These are phyloP conservation scores for Megalops cyprinoides DNA, from an alignment of 2,797 vertebrate species.

Conservation along the genomic window DNA sequence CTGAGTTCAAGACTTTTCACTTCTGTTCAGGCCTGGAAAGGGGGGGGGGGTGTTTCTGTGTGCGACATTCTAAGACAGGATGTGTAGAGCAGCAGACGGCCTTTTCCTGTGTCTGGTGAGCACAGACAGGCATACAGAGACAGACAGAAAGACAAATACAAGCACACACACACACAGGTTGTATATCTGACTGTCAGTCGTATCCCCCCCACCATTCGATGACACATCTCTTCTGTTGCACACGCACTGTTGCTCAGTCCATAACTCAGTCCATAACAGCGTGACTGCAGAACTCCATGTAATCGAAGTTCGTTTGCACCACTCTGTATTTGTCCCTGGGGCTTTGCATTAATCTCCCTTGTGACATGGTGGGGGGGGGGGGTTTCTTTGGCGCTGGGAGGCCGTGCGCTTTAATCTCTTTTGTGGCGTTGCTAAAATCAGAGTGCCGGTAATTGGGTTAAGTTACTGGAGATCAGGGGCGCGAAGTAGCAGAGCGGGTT, in stretches of 20 bases:
- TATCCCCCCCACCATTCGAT: too few species aligned
- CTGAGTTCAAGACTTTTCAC: background rate
- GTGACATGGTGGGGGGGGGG: too few species aligned
- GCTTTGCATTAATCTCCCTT: too few species aligned
- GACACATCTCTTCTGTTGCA: too few species aligned
- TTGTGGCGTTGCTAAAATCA: slow-evolving; percentile 51
- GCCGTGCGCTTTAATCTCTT: slow-evolving; percentile 34
- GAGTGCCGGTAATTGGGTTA: slow-evolving; percentile 58
- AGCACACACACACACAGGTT: background rate
- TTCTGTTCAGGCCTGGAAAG: background rate
- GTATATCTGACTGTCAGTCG: too few species aligned
- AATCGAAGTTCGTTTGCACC: background rate
- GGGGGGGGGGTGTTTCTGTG: background rate
- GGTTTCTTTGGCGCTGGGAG: slow-evolving; percentile 33
- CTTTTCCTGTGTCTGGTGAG: slow-evolving; percentile 25
- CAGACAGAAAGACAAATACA: background rate
- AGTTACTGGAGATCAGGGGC: slow-evolving; percentile 43
- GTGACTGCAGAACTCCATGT: background rate
- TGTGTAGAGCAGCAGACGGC: slow-evolving; percentile 5
- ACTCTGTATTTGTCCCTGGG: too few species aligned
- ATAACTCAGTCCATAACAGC: background rate
- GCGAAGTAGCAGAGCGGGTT: background rate
- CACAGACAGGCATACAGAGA: background rate
- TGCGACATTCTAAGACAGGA: background rate
- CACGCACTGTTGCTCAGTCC: background rate